Percentiles rank a stretch among this genome's conserved stretches.
Conservation (phyloP, 2,797 vertebrate genomes). For the Capromys pilorides region DNA sequence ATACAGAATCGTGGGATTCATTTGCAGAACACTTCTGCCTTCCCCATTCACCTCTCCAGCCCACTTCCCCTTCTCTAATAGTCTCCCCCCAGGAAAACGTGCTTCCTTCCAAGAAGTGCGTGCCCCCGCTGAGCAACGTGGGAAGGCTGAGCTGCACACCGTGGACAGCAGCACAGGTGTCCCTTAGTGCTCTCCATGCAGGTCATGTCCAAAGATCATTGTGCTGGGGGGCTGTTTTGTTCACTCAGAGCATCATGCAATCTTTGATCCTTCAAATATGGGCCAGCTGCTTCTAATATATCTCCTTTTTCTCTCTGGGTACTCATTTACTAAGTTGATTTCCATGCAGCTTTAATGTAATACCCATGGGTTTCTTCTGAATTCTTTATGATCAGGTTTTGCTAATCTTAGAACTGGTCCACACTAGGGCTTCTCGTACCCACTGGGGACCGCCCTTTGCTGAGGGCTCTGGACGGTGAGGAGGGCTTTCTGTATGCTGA, state of each 20-base stretch:
- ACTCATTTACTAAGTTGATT: background rate
- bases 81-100: background rate
- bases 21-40: background rate
- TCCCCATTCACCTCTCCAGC: background rate
- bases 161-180: background rate
- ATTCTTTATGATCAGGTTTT: constrained; percentile 4
- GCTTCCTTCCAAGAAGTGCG: background rate
- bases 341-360: background rate
- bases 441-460: background rate
- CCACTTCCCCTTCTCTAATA: no score
- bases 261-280: background rate
- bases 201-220: background rate
- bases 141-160: background rate
- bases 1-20: background rate
- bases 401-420: background rate
- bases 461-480: background rate
- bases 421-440: background rate
- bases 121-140: background rate
- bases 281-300: background rate
- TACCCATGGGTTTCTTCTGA: background rate
- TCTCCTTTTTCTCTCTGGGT: background rate
- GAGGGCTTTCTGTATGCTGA: background rate
- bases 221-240: background rate
- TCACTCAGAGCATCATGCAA: background rate
- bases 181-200: background rate